Base-by-base conservation (phyloP, 1,140 invertebrate species). In the Brachionus sp. region DNA sequence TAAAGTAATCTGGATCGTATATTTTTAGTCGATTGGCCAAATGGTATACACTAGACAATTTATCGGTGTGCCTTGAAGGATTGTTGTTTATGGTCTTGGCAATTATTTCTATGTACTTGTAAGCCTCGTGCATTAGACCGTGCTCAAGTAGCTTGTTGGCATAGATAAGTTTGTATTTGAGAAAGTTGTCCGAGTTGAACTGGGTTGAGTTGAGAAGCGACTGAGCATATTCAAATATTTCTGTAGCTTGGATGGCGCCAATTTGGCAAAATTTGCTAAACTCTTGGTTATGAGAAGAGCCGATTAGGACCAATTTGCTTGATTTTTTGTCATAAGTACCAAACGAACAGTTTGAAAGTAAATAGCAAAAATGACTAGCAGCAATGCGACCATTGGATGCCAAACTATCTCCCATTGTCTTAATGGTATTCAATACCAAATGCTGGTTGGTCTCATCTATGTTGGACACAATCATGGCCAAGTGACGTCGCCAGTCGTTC, bases 401-500 rank as follows among this genome's bases (percentile, higher is more conserved):
- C 91, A 86, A 39, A 68, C 91, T 91, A 86, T 92, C 92, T 12
- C 92, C 92, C 6, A 97, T 90, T 29, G 92, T 93, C 13, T 93
- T 92, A 78, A 97, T 94, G 13, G 94, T 92, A 86, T 93, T 93
- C 46, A 91, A 91, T 90, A 95, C 95, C 23, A 95, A 90, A 84
- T 96, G 94, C 3, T 93, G 92, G 85, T 92, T 92, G 1, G 91
- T 88, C 13, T 94, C 92, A 1, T 93, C 92, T 23, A 86, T 85
- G 88, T 98, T 97, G 33, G 95, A 94, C 29, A 98, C 91, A 84
- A 98, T 92, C 92, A 98, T 96, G 13, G 95, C 95, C 64, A 97
- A 90, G 91, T 98, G 95, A 23, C 95, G 94, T 78, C 95, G 91
- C 96, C 96, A 98, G 88, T 98, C 95, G 83, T 94, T 95, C 94